Evolutionary conservation across 2,888 invertebrate species (phyloP).

Genomic region (Chymomyza amoena): DNA sequence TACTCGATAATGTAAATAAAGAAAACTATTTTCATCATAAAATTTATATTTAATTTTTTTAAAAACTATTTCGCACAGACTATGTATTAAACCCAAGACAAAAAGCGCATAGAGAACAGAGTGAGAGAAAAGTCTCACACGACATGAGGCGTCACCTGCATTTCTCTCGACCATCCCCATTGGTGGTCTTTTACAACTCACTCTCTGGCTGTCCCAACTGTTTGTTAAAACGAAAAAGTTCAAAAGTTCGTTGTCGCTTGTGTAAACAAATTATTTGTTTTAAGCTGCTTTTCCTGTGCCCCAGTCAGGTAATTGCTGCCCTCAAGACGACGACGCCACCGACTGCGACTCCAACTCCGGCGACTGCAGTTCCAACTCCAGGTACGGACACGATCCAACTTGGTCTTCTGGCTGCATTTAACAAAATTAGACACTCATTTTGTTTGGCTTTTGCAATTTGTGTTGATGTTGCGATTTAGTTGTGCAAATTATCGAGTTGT

Average conservation of each 20-base stretch:
- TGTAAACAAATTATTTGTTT: conserved; percentile 71
- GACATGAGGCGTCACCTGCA: too few relatives aligned
- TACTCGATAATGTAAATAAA: too few relatives aligned
- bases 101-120: too few relatives aligned
- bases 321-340: conserved; percentile 43
- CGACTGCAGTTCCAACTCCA: not conserved
- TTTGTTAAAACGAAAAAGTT: conserved; percentile 47
- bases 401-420: conserved; percentile 10
- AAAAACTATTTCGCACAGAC: too few relatives aligned
- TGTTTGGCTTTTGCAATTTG: conserved; percentile 46
- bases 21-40: too few relatives aligned
- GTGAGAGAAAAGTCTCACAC: too few relatives aligned
- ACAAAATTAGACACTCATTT: conserved; percentile 37
- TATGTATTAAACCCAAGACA: too few relatives aligned
- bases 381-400: conserved; percentile 1
- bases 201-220: not conserved
- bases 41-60: too few relatives aligned
- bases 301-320: conserved; percentile 55
- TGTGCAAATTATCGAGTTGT: conserved; percentile 59
- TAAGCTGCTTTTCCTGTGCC: conserved; percentile 41
- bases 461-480: conserved; percentile 15
- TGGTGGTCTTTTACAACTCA: not conserved
- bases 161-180: too few relatives aligned
- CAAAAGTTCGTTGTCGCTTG: conserved; percentile 71
- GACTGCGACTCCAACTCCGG: not conserved